Evolutionary conservation across 2,113 vertebrate genomes (phyloP).

Genomic region (Leucopsar rothschildi): DNA sequence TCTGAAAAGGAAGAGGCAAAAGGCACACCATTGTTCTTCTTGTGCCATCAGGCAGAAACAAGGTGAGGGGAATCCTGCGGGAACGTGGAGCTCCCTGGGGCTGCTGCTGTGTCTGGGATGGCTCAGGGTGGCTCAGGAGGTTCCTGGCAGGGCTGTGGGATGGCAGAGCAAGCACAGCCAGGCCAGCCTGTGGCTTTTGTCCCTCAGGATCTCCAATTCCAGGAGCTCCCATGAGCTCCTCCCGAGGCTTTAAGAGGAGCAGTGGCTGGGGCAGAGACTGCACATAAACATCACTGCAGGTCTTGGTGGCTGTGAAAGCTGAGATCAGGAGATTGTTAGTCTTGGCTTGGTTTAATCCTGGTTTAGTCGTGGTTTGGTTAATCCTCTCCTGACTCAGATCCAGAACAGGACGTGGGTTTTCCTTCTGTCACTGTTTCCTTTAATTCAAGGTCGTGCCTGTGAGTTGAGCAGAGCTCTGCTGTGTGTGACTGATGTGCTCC

Average conservation of each 20-base stretch:
- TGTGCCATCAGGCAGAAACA: not conserved
- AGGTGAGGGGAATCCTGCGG: not conserved
- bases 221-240: not conserved
- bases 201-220: not conserved
- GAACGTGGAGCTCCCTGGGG: not conserved
- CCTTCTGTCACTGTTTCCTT: not conserved
- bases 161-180: not conserved
- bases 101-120: not conserved
- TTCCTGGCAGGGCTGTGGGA: accelerated
- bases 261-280: not conserved
- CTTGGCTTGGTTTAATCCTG: not conserved
- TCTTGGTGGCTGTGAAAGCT: not conserved
- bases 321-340: not conserved
- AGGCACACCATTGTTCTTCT: not conserved
- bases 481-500: not conserved
- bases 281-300: accelerated
- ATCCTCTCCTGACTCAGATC: not conserved
- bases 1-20: not conserved
- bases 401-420: not conserved
- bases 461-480: not conserved
- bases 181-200: not conserved
- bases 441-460: not conserved
- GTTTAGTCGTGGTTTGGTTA: not conserved
- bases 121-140: not conserved
- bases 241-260: accelerated